A percentile compares a stretch with the other conserved stretches of the same genome.
These are phyloP conservation scores for Yoshiicerus persimilis DNA, from an alignment of 1,140 invertebrate genomes.

Conservation along the genomic window DNA sequence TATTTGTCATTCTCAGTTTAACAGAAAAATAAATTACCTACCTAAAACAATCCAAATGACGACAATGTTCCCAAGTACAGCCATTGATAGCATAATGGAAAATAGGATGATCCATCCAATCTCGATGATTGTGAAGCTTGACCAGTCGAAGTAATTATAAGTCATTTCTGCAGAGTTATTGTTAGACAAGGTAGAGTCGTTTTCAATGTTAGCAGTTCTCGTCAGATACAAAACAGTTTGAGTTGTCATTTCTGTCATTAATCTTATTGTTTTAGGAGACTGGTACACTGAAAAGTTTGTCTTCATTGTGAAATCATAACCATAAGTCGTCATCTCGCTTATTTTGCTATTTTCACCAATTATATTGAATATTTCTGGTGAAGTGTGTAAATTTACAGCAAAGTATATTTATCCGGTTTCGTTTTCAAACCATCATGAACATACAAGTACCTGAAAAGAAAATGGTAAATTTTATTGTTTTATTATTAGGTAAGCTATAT, in stretches of 20 bases:
- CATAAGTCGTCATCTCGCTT: no score
- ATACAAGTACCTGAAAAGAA: no score
- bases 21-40: constrained; percentile 48
- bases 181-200: neutral
- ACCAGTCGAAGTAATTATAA: neutral
- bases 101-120: constrained; percentile 51
- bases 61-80: constrained; percentile 58
- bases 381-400: no score
- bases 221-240: neutral
- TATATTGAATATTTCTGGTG: no score
- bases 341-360: no score
- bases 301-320: neutral
- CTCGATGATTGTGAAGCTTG: neutral
- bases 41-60: constrained; percentile 61
- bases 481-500: no score
- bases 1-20: no score
- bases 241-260: neutral
- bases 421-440: no score
- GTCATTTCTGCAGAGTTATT: neutral
- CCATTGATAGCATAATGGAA: constrained; percentile 55
- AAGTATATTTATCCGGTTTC: no score
- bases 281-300: neutral
- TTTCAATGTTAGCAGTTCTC: neutral
- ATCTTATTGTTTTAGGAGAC: neutral
- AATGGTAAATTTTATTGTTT: no score